A percentile compares a stretch with the other conserved stretches of the same genome.
These are phyloP conservation scores for Ornithoptera priamus DNA, from an alignment of 2,888 invertebrate species.

Conservation along the genomic window DNA sequence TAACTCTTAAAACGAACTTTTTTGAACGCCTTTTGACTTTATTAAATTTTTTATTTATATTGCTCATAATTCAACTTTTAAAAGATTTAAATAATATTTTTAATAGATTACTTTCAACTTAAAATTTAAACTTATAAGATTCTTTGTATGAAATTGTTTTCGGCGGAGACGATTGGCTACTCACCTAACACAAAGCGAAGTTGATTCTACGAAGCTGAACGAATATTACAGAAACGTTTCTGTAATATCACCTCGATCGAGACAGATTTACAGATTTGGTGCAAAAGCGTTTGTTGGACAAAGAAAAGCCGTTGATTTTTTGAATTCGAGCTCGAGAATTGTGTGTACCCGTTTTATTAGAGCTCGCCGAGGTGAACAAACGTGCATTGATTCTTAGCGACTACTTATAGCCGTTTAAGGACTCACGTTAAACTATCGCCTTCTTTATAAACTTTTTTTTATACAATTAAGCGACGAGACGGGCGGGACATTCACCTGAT, in stretches of 20 bases:
- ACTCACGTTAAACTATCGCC: neutral
- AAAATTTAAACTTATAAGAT: conserved; percentile 1
- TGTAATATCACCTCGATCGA: conserved; percentile 5
- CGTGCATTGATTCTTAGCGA: conserved; percentile 26
- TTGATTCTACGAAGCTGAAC: conserved; percentile 2
- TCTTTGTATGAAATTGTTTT: conserved; percentile 9
- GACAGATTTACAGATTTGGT: conserved; percentile 25
- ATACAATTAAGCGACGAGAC: too few relatives aligned
- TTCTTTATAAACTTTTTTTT: too few relatives aligned
- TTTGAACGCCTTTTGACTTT: neutral
- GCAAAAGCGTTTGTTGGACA: conserved; percentile 12
- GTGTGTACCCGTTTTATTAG: conserved; percentile 26
- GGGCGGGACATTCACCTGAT: too few relatives aligned
- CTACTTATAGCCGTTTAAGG: conserved; percentile 14
- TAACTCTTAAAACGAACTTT: conserved; percentile 14
- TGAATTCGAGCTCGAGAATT: conserved; percentile 14
- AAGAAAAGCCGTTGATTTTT: conserved; percentile 22
- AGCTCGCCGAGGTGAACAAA: conserved; percentile 22
- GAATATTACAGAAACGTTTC: conserved; percentile 5
- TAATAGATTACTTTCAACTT: conserved; percentile 13
- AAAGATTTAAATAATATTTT: conserved; percentile 2
- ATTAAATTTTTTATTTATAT: conserved; percentile 10
- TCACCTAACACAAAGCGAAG: neutral
- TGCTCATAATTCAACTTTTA: neutral
- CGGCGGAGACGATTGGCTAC: neutral